Evolutionary conservation across 1,140 invertebrate genomes (phyloP), one percentile per base, ranked within the genome.

Genomic region (Bombus confusus): DNA sequence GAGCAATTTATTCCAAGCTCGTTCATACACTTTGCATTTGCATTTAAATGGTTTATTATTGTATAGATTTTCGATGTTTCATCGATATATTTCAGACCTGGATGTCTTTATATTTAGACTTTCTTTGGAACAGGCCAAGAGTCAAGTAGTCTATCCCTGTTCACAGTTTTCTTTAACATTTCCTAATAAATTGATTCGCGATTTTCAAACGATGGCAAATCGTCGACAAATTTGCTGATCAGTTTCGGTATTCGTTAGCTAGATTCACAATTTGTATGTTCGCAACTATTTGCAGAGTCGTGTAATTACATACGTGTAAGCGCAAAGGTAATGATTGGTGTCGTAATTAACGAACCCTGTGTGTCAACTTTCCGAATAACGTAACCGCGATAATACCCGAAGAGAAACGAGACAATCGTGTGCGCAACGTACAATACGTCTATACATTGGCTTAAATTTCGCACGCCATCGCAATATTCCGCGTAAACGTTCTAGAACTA

Each of bases 41-140:
- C 83, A 84, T 84, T 84, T 84, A 73, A 62, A 85, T 85, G 57
- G 52, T 85, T 85, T 85, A 85, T 85, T 64, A 79, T 79, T 59
- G 66, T 25, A 62, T 79, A 59, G 43, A 84, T 84, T 71, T 71
- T 34, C 64, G n/a, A 84, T 79, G 39, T 71, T 47, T 62, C 66
- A 34, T 71, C 52, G 68, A 52, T n/a, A 69, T 62, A 34, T 52
- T 52, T 79, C 71, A 52, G 59, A 52, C 5, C 28, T 0, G 47
- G n/a, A 59, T 59, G 57, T n/a, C 28, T 47, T 83, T 59, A n/a
- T 69, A 28, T 59, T 59, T 34, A 39, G n/a, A 43, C 5, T 47
- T 5, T 22, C 6, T 43, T 43, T 18, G 47, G 22, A 59, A 71
- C 9, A 0, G 10, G 18, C 59, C 47, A 52, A 22, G 10, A 73